Conservation (phyloP, 2,113 vertebrate species). For the Archocentrus centrarchus region DNA sequence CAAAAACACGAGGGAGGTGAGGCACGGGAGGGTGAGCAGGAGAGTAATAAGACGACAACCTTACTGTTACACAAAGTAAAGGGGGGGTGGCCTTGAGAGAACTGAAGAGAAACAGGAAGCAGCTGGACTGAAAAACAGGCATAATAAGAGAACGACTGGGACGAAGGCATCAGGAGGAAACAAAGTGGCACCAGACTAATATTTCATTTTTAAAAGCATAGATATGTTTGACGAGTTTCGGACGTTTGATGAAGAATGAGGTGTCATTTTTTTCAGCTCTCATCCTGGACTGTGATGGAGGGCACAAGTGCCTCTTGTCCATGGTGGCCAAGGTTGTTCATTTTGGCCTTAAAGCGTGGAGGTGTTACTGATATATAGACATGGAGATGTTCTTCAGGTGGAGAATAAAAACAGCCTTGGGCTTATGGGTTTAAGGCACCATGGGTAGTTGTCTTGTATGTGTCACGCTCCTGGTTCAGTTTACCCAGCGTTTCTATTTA, state of each 20-base stretch:
- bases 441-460: too few species aligned
- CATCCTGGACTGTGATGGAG: neutral
- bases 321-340: neutral
- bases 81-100: conserved; percentile 33
- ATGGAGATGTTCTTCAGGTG: too few species aligned
- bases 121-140: conserved; percentile 43
- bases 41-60: neutral
- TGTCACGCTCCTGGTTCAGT: too few species aligned
- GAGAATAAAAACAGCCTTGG: too few species aligned
- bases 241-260: neutral
- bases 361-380: too few species aligned
- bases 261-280: conserved; percentile 8
- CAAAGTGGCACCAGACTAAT: neutral
- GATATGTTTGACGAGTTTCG: neutral
- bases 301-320: neutral
- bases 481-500: too few species aligned
- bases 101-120: conserved; percentile 26
- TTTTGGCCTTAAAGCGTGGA: too few species aligned
- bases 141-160: neutral
- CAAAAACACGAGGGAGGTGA: neutral
- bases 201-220: neutral
- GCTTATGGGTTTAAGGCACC: too few species aligned
- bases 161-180: neutral
- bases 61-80: neutral
- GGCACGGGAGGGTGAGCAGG: neutral